Evolutionary conservation across 1,140 invertebrate genomes (phyloP), one percentile per base, ranked within the genome.

Genomic region (Pseudomyrmex dendroicus): DNA sequence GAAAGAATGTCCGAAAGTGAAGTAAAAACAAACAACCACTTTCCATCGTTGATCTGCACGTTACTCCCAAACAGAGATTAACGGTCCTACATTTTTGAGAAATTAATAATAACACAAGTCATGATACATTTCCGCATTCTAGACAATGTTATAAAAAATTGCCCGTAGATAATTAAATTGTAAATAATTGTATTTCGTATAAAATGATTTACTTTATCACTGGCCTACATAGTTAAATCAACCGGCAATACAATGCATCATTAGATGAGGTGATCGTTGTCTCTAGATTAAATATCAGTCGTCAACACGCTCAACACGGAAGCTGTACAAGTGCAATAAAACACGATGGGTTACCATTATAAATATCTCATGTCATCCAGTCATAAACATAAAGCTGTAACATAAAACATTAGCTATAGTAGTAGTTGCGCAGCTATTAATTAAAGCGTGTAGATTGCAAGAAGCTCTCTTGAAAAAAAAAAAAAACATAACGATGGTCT

Each of bases 261-360:
- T 35, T 5, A 7, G 48, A 80, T 50, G 56, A 44, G 10, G 50
- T 68, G 12, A 57, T 68, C 61, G 46, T 77, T 84, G 63, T 48
- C 76, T 68, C 77, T 76, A 84, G 84, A 78, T 35, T 35, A 35
- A 35, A 35, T 35, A 70, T 86, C 87, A 89, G 67, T 89, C 70
- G 68, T 80, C n/a, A 84, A 67, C 78, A 90, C 46, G 73, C 85
- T 91, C 88, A 89, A 68, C 63, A 67, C 83, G 83, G 66, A 70
- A 86, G 84, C 87, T 89, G 87, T 90, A 83, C 84, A 91, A 89
- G 89, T 93, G 91, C 91, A 93, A 93, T 92, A 92, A 92, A 86
- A 92, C 88, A 54, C 89, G 82, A 89, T 91, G 76, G 85, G 92
- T 92, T 93, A 92, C 91, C 91, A 92, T 89, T 92, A 88, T 91